Conservation (phyloP, 2,888 invertebrate species). For the Synanthedon andrenaeformis region DNA sequence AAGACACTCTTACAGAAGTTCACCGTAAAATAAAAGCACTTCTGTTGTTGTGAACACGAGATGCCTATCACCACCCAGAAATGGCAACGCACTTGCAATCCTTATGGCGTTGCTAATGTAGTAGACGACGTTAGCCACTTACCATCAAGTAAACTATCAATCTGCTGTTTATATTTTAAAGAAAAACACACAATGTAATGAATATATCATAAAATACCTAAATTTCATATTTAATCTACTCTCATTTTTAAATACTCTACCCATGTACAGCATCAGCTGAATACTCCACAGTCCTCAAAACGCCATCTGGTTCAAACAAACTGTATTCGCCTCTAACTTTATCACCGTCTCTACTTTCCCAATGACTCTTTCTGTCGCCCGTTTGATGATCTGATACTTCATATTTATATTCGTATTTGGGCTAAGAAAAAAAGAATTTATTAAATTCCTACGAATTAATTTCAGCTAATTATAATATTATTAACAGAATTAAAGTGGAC, state of each 20-base stretch:
- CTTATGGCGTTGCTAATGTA: too few relatives aligned
- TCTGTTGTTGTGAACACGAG: too few relatives aligned
- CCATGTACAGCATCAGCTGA: slow-evolving; percentile 59
- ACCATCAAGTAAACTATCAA: too few relatives aligned
- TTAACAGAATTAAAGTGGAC: neutral
- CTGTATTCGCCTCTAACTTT: slow-evolving; percentile 58
- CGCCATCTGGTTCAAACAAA: slow-evolving; percentile 63
- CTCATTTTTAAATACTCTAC: slow-evolving; percentile 15
- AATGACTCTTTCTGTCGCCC: slow-evolving; percentile 63
- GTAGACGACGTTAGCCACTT: too few relatives aligned
- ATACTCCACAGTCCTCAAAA: slow-evolving; percentile 59
- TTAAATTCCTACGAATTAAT: neutral
- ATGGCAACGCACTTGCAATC: too few relatives aligned
- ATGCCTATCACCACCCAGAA: too few relatives aligned
- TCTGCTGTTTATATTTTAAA: too few relatives aligned
- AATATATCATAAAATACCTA: too few relatives aligned
- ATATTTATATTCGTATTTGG: slow-evolving; percentile 67
- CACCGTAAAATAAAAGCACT: too few relatives aligned
- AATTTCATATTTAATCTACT: too few relatives aligned
- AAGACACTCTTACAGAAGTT: too few relatives aligned
- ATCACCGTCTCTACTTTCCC: slow-evolving; percentile 64
- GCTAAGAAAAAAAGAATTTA: slow-evolving; percentile 16
- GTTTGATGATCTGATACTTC: slow-evolving; percentile 66
- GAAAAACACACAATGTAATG: too few relatives aligned
- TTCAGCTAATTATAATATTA: neutral